A percentile compares a stretch with the other conserved stretches of the same genome.
These are phyloP conservation scores for Oreochromis spilurus DNA, from an alignment of 2,113 vertebrate species.

Conservation along the genomic window DNA sequence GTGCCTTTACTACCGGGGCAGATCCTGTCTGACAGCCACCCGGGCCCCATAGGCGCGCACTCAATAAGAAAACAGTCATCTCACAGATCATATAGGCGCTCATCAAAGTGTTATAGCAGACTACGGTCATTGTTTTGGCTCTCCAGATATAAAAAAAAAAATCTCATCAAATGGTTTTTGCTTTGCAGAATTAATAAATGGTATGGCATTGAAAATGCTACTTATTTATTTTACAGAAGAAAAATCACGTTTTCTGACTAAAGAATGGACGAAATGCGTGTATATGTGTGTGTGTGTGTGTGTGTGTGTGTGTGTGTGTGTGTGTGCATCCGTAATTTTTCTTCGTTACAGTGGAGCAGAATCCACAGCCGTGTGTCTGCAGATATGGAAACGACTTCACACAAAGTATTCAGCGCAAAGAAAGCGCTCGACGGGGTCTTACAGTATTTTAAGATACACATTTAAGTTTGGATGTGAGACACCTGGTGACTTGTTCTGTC, in stretches of 20 bases:
- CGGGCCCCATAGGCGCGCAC: not conserved
- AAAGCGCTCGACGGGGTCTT: not conserved
- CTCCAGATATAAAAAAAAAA: fast-evolving
- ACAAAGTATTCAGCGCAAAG: not conserved
- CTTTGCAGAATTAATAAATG: not conserved
- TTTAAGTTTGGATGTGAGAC: not conserved
- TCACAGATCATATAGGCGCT: not conserved
- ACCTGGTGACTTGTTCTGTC: not conserved
- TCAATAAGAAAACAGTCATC: not conserved
- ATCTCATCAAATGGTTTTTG: not conserved
- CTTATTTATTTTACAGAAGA: not conserved
- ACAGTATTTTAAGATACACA: not conserved
- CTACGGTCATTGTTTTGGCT: not conserved
- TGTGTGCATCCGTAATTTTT: not conserved
- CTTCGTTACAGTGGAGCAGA: not conserved
- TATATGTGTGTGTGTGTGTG: no score
- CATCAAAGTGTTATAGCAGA: not conserved
- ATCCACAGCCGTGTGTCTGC: not conserved
- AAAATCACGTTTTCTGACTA: not conserved
- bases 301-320: not conserved
- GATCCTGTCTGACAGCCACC: not conserved
- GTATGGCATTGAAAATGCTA: not conserved
- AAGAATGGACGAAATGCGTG: not conserved
- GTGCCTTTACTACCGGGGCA: not conserved
- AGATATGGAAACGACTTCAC: not conserved